Evolutionary conservation across 23 tunicate genomes (phyloP).

Genomic region (Ascidia mentula): DNA sequence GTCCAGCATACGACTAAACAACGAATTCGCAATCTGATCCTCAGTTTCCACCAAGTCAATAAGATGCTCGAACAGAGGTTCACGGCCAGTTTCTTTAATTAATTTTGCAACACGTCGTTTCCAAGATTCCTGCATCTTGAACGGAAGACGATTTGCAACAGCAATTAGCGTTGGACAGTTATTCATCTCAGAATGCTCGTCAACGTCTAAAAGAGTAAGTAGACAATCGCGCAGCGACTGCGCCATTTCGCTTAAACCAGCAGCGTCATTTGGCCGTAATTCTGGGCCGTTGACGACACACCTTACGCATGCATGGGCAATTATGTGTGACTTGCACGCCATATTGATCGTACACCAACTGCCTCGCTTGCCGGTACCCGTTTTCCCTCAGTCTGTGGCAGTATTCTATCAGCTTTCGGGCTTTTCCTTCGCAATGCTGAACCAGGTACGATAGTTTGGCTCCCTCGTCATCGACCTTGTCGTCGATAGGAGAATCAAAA

Average conservation of each 20-base stretch:
- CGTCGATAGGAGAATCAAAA: not conserved
- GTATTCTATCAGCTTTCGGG: not conserved
- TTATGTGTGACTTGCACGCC: not conserved
- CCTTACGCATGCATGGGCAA: not conserved
- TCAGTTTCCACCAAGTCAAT: not conserved
- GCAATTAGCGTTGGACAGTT: no score
- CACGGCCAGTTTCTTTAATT: not conserved
- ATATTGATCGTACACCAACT: not conserved
- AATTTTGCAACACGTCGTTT: no score
- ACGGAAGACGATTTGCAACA: no score
- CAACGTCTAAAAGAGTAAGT: no score
- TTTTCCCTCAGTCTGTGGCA: not conserved
- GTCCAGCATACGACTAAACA: no score
- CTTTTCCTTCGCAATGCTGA: not conserved
- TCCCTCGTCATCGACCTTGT: not conserved
- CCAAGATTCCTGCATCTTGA: no score
- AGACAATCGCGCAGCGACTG: no score
- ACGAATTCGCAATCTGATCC: no score
- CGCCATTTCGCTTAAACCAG: no score
- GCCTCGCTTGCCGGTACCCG: not conserved
- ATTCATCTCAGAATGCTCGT: no score
- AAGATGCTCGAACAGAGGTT: slow-evolving; percentile 10
- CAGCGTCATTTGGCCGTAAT: not conserved
- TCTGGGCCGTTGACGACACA: slow-evolving; percentile 5
- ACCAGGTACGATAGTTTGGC: not conserved